Conservation (phyloP, 2,113 vertebrate species). For the Terrapene triunguis region DNA sequence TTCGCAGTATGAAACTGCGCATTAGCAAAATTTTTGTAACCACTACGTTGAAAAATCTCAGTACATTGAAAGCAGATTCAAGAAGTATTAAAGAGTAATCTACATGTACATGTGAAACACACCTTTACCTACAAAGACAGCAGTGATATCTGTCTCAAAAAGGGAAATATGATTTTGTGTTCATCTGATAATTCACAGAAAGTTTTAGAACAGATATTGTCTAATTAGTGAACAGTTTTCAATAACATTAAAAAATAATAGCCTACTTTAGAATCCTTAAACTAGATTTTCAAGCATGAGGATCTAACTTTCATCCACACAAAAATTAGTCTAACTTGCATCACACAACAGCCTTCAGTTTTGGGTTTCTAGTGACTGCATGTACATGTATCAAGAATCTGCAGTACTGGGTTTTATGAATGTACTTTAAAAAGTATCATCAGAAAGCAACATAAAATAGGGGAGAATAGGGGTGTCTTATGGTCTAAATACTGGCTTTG, state of each 20-base stretch:
- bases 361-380: background rate
- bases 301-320: background rate
- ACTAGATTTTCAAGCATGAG: background rate
- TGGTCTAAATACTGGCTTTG: background rate
- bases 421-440: background rate
- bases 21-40: constrained; percentile 68
- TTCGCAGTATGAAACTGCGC: constrained; percentile 38
- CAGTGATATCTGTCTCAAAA: constrained; percentile 23
- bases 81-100: constrained; percentile 67
- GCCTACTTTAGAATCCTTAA: background rate
- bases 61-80: constrained; percentile 49
- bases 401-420: background rate
- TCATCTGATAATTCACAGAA: background rate
- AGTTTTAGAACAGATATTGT: background rate
- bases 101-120: background rate
- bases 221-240: background rate
- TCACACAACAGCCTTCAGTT: background rate
- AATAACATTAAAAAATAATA: background rate
- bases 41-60: constrained; percentile 44
- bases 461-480: background rate
- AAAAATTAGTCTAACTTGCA: background rate
- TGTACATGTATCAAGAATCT: background rate
- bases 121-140: background rate
- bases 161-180: background rate
- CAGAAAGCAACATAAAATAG: background rate